These are phyloP conservation scores for Gavia stellata DNA, from an alignment of 2,113 vertebrate species.

Conservation along the genomic window DNA sequence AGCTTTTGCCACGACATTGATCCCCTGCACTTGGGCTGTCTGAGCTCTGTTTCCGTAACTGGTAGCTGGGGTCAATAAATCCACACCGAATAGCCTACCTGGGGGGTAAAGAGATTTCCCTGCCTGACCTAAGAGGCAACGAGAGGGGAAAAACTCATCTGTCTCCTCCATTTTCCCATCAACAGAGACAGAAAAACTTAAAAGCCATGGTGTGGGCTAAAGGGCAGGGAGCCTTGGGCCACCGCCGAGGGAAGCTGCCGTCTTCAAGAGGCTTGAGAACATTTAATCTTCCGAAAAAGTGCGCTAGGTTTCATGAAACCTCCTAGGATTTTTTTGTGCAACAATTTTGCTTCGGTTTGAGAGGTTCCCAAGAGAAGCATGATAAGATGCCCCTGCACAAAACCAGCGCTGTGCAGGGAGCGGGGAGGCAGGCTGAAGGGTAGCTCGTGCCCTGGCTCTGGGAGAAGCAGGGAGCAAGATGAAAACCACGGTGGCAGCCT, in stretches of 20 bases:
- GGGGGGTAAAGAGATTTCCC: neutral
- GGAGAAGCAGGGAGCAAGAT: conserved; percentile 21
- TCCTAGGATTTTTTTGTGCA: neutral
- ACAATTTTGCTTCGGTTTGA: neutral
- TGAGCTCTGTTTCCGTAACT: neutral
- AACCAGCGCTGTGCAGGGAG: neutral
- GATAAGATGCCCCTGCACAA: neutral
- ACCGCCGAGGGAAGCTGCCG: neutral
- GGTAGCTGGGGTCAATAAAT: neutral
- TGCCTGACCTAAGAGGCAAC: neutral
- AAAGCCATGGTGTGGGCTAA: neutral
- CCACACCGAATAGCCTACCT: neutral
- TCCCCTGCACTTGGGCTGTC: neutral
- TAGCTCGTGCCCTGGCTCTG: neutral
- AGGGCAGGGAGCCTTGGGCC: neutral
- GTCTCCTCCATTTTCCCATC: neutral
- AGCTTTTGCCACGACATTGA: neutral
- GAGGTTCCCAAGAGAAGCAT: neutral
- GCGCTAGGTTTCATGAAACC: neutral
- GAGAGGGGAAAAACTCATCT: neutral
- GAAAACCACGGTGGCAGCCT: neutral
- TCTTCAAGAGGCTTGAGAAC: neutral
- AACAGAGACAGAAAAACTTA: neutral
- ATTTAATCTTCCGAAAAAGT: neutral
- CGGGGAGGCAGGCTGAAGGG: neutral